Evolutionary conservation across 2,888 invertebrate genomes (phyloP), one percentile per base, ranked within the genome.

Genomic region (Brachylomia viminalis): DNA sequence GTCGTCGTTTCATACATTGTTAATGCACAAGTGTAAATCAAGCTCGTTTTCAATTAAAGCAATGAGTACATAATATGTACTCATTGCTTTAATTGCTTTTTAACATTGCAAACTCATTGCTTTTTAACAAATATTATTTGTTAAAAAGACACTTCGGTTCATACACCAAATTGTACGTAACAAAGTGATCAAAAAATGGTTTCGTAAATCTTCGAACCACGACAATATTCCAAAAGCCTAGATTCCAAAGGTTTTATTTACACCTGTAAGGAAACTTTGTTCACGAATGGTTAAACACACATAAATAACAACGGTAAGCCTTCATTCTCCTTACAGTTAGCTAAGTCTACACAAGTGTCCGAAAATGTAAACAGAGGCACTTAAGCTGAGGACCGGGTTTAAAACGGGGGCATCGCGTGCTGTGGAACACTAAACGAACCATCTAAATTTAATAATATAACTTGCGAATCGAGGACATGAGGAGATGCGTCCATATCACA

Each of bases 321-420:
- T 72, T 59, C 70, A 75, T 84, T 78, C 61, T 67, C 58, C 23
- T 71, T 72, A 73, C 67, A 74, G 80, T 82, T 66, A 72, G 58
- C 58, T 33, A 72, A 80, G 67, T 72, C 66, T 77, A 75, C 75
- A 82, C 75, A 79, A 79, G 75, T 85, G 77, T 82, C 72, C 54
- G 56, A 71, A 86, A 74, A 74, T 62, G 67, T 85, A 79, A 80
- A 85, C 73, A 85, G 70, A 59, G 75, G 64, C 79, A 80, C 67
- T 78, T 78, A 68, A 68, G 45, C 38, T 69, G 59, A 77, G 77
- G 62, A 72, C 72, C 23, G 56, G 59, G 77, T 83, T 83, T 79
- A 73, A 87, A 87, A 88, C 74, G 86, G 61, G 84, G 77, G 64
- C 76, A 85, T 87, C 77, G 85, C 87, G 86, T 87, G 87, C 56